Conservation (phyloP, 2,888 invertebrate genomes). For the Branchipolynoe longqiensis region DNA sequence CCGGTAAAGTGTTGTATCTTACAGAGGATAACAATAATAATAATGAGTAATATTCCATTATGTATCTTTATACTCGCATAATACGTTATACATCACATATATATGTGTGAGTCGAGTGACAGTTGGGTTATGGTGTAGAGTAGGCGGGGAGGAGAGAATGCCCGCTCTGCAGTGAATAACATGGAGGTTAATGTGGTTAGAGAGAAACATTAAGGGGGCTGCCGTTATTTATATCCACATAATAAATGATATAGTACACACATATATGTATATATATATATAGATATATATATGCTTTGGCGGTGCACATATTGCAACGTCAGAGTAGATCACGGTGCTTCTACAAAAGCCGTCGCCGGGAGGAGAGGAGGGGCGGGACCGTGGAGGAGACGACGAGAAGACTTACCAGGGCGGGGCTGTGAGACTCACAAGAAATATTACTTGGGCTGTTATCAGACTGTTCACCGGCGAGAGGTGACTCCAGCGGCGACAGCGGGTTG, state of each 20-base stretch:
- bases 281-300: not conserved
- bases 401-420: not conserved
- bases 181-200: no score
- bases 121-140: no score
- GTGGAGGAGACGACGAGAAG: slow-evolving; percentile 7
- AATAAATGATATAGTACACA: no score
- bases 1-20: no score
- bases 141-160: not conserved
- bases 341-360: slow-evolving; percentile 12
- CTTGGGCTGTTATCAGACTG: slow-evolving; percentile 31
- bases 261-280: not conserved
- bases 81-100: no score
- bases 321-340: not conserved
- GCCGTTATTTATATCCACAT: no score
- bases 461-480: slow-evolving; percentile 39
- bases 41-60: no score
- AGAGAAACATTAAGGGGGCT: no score
- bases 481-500: slow-evolving; percentile 23
- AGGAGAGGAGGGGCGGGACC: not conserved
- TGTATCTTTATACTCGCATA: no score
- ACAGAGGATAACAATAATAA: no score
- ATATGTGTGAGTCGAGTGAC: no score
- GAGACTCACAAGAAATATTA: slow-evolving; percentile 46
- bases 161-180: no score
- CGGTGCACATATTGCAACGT: not conserved